Conservation (phyloP, 1,140 invertebrate genomes). For the Pogonognathellus flavescens region DNA sequence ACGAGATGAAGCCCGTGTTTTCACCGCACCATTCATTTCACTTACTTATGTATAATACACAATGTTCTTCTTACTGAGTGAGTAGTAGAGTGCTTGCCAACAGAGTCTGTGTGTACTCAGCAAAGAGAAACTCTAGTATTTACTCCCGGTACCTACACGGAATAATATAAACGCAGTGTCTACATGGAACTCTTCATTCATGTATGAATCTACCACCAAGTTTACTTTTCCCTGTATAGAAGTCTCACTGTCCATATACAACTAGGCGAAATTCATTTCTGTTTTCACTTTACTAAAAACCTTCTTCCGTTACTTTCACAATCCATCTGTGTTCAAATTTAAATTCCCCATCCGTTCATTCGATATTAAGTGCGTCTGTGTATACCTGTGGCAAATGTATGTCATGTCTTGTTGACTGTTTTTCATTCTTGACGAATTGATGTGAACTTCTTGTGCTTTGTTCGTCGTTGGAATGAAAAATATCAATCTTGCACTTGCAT, state of each 20-base stretch:
- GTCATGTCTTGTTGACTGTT: slow-evolving; percentile 25
- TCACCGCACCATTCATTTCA: slow-evolving; percentile 35
- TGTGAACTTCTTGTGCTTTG: not conserved
- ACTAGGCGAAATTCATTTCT: not conserved
- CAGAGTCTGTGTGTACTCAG: not conserved
- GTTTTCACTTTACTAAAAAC: not conserved
- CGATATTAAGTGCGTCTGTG: no score
- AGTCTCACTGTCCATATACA: not conserved
- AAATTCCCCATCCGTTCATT: no score
- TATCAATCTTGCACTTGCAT: not conserved
- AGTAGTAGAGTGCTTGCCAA: not conserved
- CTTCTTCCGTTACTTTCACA: not conserved
- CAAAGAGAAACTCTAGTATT: no score
- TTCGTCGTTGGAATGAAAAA: no score
- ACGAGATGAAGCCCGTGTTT: slow-evolving; percentile 1
- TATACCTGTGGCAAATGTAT: not conserved
- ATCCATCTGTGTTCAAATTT: not conserved
- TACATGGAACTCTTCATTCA: no score
- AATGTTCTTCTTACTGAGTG: no score
- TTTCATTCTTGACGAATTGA: not conserved
- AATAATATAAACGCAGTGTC: no score
- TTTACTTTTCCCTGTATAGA: no score
- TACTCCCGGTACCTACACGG: no score
- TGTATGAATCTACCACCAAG: no score
- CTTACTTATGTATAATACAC: not conserved